These are phyloP conservation scores for Drosophila monieri DNA, from an alignment of 2,888 invertebrate genomes.

Conservation along the genomic window DNA sequence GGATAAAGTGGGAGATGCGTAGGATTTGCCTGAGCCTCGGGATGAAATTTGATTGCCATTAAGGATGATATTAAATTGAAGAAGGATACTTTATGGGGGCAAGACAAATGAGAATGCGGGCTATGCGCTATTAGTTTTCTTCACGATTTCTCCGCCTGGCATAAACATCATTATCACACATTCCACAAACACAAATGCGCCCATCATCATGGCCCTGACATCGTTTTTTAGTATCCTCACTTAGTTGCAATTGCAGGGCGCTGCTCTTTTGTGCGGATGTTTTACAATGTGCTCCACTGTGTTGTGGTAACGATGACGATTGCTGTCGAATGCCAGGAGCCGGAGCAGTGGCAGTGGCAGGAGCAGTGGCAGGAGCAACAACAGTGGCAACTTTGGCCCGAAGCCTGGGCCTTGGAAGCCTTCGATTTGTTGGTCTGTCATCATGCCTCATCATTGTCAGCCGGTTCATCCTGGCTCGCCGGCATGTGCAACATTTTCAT, in stretches of 20 bases:
- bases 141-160: slow-evolving; percentile 17
- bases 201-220: slow-evolving; percentile 35
- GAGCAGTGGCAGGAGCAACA: slow-evolving; percentile 39
- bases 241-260: slow-evolving; percentile 43
- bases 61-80: not conserved
- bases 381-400: slow-evolving; percentile 73
- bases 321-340: slow-evolving; percentile 53
- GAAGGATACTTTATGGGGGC: not conserved
- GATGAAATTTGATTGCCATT: slow-evolving; percentile 7
- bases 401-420: slow-evolving; percentile 64
- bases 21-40: slow-evolving; percentile 11
- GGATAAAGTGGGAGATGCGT: slow-evolving; percentile 28
- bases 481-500: slow-evolving; percentile 79
- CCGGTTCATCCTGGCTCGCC: slow-evolving; percentile 40
- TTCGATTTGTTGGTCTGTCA: slow-evolving; percentile 80
- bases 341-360: slow-evolving; percentile 42
- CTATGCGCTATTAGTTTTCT: not conserved
- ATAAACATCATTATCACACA: slow-evolving; percentile 36
- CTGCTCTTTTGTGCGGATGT: slow-evolving; percentile 74
- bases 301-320: slow-evolving; percentile 80
- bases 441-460: slow-evolving; percentile 81
- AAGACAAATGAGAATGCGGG: slow-evolving; percentile 6
- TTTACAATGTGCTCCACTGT: slow-evolving; percentile 73
- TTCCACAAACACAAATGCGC: slow-evolving; percentile 40
- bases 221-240: slow-evolving; percentile 38